Evolutionary conservation across 2,888 invertebrate species (phyloP), one percentile per base, ranked within the genome.

Genomic region (Sinopyrophorus schimmeli): DNA sequence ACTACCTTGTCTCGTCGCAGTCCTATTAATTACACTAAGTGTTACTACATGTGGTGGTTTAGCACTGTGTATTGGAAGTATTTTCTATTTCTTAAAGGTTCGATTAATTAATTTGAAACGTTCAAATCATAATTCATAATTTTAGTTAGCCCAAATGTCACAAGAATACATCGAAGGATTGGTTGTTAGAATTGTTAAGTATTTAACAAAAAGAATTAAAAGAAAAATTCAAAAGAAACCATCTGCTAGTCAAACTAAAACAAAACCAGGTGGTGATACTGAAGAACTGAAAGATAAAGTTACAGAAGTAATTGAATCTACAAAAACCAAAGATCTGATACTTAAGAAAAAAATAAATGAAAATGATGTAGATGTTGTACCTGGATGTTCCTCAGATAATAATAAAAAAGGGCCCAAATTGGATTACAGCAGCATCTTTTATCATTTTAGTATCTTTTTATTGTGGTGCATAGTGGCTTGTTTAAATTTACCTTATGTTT

Each of bases 1-100:
- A 60, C 74, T 89, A 20, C 91, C 91, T 0, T 72, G 84, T 53
- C 71, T 86, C 1, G 82, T 85, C 30, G 84, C 86, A 6, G 78
- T 79, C 0, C 68, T 82, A 2, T 72, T 89, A 1, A 69, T 88
- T 12, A 78, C 81, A 21, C 74, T 87, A 3, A 80, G 81, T 10
- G 76, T 82, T 7, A 73, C 81, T 7, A 83, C 89, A 0, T 89
- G 89, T 64, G 91, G 90, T 3, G 87, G 87, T 1, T 75, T 90
- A 3, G 82, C 86, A 0, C 74, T 92, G 37, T 74, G 78, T 4
- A 73, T 82, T 5, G 87, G 85, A 0, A 77, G 81, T 3, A 74
- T 81, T 0, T 83, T 86, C 66, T 88, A 87, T 67, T 83, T 84
- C 26, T 76, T 86, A 50, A 79, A 84, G 79, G 86, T 86, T 61